Conservation (phyloP, 2,113 vertebrate species). For the Myxocyprinus asiaticus region DNA sequence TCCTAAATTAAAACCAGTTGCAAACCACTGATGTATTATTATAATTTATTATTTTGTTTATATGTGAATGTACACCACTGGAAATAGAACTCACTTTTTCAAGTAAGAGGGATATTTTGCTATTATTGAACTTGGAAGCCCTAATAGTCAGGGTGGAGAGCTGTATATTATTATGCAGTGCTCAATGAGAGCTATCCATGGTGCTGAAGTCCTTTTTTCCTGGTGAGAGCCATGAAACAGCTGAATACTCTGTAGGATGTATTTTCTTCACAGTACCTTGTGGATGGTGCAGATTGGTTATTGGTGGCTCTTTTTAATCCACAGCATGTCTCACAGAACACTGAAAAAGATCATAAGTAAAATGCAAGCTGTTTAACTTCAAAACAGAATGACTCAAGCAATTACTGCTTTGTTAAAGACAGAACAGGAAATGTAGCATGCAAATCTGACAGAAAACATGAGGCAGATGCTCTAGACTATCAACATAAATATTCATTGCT, state of each 20-base stretch:
- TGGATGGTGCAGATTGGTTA: neutral
- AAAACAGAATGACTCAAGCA: constrained; percentile 39
- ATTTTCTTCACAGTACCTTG: neutral
- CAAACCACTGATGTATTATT: no score
- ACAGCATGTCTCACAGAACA: constrained; percentile 10
- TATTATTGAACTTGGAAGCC: neutral
- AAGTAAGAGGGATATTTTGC: neutral
- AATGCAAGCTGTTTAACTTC: neutral
- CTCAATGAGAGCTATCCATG: neutral
- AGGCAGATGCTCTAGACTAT: neutral
- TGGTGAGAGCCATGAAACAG: neutral
- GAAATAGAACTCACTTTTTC: neutral
- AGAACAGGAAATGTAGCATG: constrained; percentile 5
- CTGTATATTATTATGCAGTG: neutral
- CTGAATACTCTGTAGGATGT: no score
- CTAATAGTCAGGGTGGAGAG: neutral
- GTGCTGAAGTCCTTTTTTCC: neutral
- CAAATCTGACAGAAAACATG: constrained; percentile 17
- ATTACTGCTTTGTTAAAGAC: neutral
- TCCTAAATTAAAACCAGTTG: no score
- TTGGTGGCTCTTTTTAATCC: neutral
- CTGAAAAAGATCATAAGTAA: neutral
- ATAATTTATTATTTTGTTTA: neutral
- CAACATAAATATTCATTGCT: constrained; percentile 4
- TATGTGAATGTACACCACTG: neutral